Percentiles rank a stretch among this genome's conserved stretches.
phyloP scores from a whole-genome alignment of 2,888 invertebrate species.

The Psococerastis gibbosa region DNA sequence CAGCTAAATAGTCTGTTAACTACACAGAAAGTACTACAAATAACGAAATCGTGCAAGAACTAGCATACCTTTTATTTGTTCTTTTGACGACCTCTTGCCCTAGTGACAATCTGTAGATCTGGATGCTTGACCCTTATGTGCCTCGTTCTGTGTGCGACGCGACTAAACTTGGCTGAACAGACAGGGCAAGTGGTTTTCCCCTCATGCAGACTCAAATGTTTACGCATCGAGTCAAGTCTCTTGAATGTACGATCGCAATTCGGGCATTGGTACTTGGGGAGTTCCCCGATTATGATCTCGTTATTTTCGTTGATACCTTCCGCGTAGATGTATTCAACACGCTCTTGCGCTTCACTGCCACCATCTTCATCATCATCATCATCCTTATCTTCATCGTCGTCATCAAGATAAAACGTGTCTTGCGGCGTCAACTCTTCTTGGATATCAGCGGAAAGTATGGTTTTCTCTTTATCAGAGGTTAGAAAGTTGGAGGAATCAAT shows the following conservation, averaged over 20 bases:
- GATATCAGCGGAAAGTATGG: no score
- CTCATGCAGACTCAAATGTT: slow-evolving; percentile 40
- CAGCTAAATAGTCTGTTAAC: no score
- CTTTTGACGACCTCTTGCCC: no score
- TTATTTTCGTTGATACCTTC: slow-evolving; percentile 5
- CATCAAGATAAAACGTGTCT: no score
- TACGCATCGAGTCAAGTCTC: slow-evolving; percentile 39
- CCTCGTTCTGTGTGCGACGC: slow-evolving; percentile 18
- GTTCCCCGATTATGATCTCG: slow-evolving; percentile 6
- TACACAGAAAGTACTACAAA: no score
- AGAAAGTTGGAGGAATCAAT: no score
- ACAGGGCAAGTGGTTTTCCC: slow-evolving; percentile 43
- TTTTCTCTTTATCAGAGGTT: no score
- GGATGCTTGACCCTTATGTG: slow-evolving; percentile 13
- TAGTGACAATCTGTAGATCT: no score
- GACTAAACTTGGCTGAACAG: slow-evolving; percentile 38
- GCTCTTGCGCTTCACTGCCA: neutral
- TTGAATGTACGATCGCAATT: slow-evolving; percentile 40
- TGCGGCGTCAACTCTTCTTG: no score
- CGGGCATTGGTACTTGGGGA: slow-evolving; percentile 8
- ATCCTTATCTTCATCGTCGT: no score
- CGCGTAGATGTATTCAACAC: slow-evolving; percentile 4
- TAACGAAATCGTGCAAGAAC: no score
- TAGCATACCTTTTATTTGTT: no score
- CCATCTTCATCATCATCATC: neutral